A percentile compares a stretch with the other conserved stretches of the same genome.
These are phyloP conservation scores for Enteromius afrohamiltoni DNA, from an alignment of 2,797 vertebrate genomes.

Conservation along the genomic window DNA sequence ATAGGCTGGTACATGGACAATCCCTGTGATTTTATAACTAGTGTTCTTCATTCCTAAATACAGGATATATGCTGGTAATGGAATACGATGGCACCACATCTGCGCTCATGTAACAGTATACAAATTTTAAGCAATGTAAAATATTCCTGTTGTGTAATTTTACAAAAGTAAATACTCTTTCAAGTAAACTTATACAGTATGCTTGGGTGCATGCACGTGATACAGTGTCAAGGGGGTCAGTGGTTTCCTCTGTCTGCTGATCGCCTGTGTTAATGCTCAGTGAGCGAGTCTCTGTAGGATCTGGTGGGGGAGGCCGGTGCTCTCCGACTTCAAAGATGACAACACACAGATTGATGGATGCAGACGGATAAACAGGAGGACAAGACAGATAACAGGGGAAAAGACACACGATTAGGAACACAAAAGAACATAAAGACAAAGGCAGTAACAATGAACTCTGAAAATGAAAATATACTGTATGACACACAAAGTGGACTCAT, in stretches of 20 bases:
- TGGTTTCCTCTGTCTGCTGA: slow-evolving; percentile 33
- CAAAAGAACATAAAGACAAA: slow-evolving; percentile 46
- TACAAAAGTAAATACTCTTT: slow-evolving; percentile 20
- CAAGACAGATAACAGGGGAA: slow-evolving; percentile 49
- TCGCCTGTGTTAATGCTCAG: slow-evolving; percentile 79
- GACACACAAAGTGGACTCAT: slow-evolving; percentile 8
- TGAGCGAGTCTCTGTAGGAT: slow-evolving; percentile 80
- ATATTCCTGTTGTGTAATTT: slow-evolving; percentile 25
- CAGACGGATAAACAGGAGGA: slow-evolving; percentile 42
- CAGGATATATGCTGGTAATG: slow-evolving; percentile 42
- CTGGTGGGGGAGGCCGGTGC: slow-evolving; percentile 86
- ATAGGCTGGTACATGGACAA: slow-evolving; percentile 20
- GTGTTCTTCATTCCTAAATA: slow-evolving; percentile 30
- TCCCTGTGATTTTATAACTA: neutral
- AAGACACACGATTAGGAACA: slow-evolving; percentile 53
- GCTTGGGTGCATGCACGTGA: slow-evolving; percentile 12
- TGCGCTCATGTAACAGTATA: neutral
- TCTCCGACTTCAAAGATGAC: slow-evolving; percentile 86
- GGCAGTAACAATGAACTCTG: slow-evolving; percentile 15
- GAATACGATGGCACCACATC: slow-evolving; percentile 25
- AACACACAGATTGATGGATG: slow-evolving; percentile 63
- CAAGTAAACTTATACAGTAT: slow-evolving; percentile 38
- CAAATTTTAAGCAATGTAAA: neutral
- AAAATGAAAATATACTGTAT: slow-evolving; percentile 20
- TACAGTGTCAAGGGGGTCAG: slow-evolving; percentile 25